phyloP scores from a whole-genome alignment of 2,888 invertebrate species.

The Linyphia triangularis region DNA sequence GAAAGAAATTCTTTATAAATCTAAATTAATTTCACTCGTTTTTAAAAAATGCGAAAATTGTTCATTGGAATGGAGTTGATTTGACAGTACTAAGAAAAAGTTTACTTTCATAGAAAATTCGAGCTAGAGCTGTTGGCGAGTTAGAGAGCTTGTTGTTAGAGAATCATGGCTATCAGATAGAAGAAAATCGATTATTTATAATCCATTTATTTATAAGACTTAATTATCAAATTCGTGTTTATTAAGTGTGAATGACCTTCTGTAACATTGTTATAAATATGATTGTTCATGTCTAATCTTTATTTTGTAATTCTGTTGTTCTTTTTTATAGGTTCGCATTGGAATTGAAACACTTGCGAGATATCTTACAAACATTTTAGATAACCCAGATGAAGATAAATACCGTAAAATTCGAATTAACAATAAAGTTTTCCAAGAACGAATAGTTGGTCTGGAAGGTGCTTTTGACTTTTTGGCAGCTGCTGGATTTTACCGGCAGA shows the following conservation, averaged over 20 bases:
- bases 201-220: not conserved
- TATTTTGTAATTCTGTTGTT: not conserved
- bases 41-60: too few relatives aligned
- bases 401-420: constrained; percentile 92
- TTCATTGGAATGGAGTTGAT: too few relatives aligned
- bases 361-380: constrained; percentile 93
- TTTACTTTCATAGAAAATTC: too few relatives aligned
- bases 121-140: too few relatives aligned
- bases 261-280: not conserved
- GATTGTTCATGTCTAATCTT: not conserved
- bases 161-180: too few relatives aligned
- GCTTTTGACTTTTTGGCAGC: constrained; percentile 89
- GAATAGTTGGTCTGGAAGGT: constrained; percentile 89
- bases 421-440: constrained; percentile 90
- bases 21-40: too few relatives aligned
- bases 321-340: constrained; percentile 84
- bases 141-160: too few relatives aligned
- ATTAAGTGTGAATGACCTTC: too few relatives aligned
- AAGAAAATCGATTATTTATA: too few relatives aligned
- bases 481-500: constrained; percentile 88
- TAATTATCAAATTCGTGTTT: not conserved
- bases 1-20: too few relatives aligned
- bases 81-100: too few relatives aligned
- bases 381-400: constrained; percentile 91
- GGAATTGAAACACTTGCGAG: constrained; percentile 92